Base-by-base conservation (phyloP, 2,113 vertebrate genomes). In the Pollimyrus isidori region DNA sequence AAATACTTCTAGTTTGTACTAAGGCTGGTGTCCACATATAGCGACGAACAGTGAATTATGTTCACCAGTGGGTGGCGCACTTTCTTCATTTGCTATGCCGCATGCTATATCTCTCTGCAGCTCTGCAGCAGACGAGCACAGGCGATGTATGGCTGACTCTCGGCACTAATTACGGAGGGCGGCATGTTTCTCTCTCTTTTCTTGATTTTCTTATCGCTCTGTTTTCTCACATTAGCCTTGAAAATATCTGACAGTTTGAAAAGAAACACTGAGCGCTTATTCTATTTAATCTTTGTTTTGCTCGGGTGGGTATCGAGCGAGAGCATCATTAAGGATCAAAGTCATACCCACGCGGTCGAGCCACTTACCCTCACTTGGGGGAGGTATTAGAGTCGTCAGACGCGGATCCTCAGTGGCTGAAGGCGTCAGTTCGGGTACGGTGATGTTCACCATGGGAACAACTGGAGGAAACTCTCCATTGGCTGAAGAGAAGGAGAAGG, bases 381-480 rank as follows among this genome's bases (percentile, higher is more conserved):
- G 21, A 23, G 84, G 83, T 83, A 17, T 58, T 53, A 89, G 46
- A 62, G 35, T 23, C 58, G 83, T 56, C 52, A 53, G 88, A 87
- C 82, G 15, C 17, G 90, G 89, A 65, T 58, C 92, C 89, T 76
- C 88, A 0, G 91, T 86, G 83, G 91, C 93, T 3, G 94, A 90
- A 3, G 92, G 88, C 0, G 90, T 93, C 0, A 91, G 86, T 53
- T 89, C 7, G 89, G 76, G 1, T 1, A 56, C 0, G 90, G 91
- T 50, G 90, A 35, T 52, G 88, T 83, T 92, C 7, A 91, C 91
- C 89, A 89, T 92, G 48, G 94, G 88, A 89, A 21, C 90, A 90
- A 94, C 93, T 0, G 96, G 96, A 83, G 95, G 95, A 89, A 93
- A 96, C 90, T 96, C 95, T 2, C 95, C 96, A 69, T 96, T 96